Base-by-base conservation (phyloP, 2,797 vertebrate genomes). In the Argya squamiceps region DNA sequence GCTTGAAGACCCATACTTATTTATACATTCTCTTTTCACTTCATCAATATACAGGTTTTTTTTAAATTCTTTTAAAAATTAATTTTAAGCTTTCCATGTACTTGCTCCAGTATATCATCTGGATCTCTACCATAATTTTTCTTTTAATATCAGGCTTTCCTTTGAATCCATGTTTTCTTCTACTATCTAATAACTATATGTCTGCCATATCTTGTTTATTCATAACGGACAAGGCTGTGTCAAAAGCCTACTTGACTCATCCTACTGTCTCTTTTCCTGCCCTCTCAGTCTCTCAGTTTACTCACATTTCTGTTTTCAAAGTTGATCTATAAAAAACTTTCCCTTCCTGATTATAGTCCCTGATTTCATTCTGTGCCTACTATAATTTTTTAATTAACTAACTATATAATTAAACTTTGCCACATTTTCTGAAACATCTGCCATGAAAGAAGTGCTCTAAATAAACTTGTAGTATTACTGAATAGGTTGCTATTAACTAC, bases 351-450 rank as follows among this genome's bases (percentile, higher is more conserved):
- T 93, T 89, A 71, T 64, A 68, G 36, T 29, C 64, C 29, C 46
- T 85, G 85, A 94, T 94, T 88, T 93, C 58, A 85, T 59, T 67
- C 67, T 47, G 8, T 73, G 70, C 5, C 55, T 93, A 20, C 67
- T 94, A 29, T 53, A 77, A 94, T 95, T 91, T 93, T 30, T 81
- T 91, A 71, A 96, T 94, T 71, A 94, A 58, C 29, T 70, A 85
- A 92, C 39, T 62, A 63, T 59, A 39, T 85, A 71, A 93, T 89
- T 89, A 78, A 89, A 84, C 47, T 94, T 65, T 59, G 62, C 19
- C 36, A 60, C 46, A 81, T 91, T 95, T 93, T 89, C 71, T 85
- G 60, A 77, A 89, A 69, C 76, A 88, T 65, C 79, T 91, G 73
- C 32, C 53, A 81, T 14, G 43, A 94, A 92, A 92, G 29, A 89